phyloP scores from a whole-genome alignment of 1,140 invertebrate species.

The Drosophila seguyi region DNA sequence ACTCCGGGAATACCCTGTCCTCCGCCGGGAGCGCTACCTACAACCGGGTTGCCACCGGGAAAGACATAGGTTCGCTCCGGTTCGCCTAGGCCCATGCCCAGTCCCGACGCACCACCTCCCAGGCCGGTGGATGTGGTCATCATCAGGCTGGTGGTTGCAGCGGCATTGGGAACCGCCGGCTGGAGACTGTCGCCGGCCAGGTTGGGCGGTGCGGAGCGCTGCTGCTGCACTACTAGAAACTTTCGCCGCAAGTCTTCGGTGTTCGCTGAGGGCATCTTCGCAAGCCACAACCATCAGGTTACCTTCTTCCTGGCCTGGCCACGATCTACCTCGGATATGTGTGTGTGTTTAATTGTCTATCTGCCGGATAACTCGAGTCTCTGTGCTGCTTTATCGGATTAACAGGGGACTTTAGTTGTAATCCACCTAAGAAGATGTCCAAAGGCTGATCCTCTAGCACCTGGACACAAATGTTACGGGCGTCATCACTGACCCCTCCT shows the following conservation, averaged over 20 bases:
- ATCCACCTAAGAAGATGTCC: not conserved
- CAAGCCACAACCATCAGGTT: slow-evolving; percentile 77
- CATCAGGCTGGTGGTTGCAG: slow-evolving; percentile 32
- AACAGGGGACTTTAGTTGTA: not conserved
- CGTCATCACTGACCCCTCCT: slow-evolving; percentile 33
- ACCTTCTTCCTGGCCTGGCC: slow-evolving; percentile 41
- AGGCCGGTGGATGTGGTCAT: slow-evolving; percentile 36
- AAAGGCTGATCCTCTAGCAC: slow-evolving; percentile 28
- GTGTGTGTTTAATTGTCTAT: slow-evolving; percentile 1
- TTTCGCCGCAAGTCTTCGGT: slow-evolving; percentile 84
- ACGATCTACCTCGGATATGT: slow-evolving; percentile 38
- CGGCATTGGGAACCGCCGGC: slow-evolving; percentile 17
- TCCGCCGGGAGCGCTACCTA: slow-evolving; percentile 64
- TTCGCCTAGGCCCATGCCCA: slow-evolving; percentile 61
- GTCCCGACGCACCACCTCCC: slow-evolving; percentile 2
- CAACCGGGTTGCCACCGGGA: slow-evolving; percentile 80
- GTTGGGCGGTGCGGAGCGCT: slow-evolving; percentile 78
- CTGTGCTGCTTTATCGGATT: not conserved
- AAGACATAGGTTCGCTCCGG: slow-evolving; percentile 88
- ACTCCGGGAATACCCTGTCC: slow-evolving; percentile 71
- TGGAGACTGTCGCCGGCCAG: slow-evolving; percentile 50
- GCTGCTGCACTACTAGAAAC: slow-evolving; percentile 83
- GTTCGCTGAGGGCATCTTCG: slow-evolving; percentile 83
- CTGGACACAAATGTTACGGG: slow-evolving; percentile 1
- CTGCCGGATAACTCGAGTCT: not conserved